Evolutionary conservation across 2,113 vertebrate species (phyloP).

Genomic region (Pelobates fuscus): DNA sequence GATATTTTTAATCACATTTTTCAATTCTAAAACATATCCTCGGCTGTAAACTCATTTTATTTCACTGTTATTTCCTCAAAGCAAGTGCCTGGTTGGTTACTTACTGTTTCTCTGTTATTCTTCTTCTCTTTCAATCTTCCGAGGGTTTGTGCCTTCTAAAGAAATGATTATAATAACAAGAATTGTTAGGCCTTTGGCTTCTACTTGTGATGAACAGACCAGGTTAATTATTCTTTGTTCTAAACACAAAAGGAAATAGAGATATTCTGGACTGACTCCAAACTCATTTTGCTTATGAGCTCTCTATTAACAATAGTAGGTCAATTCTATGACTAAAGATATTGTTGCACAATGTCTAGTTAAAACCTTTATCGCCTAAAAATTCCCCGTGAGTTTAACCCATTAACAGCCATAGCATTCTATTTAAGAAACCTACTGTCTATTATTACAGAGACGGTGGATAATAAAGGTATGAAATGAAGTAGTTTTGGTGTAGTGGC

Average conservation of each 20-base stretch:
- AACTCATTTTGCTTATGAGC: slow-evolving; percentile 42
- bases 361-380: slow-evolving; percentile 40
- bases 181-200: slow-evolving; percentile 34
- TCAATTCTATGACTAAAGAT: slow-evolving; percentile 47
- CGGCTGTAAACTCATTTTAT: too few relatives aligned
- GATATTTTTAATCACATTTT: too few relatives aligned
- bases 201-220: slow-evolving; percentile 28
- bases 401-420: slow-evolving; percentile 5
- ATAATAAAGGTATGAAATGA: too few relatives aligned
- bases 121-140: slow-evolving; percentile 8
- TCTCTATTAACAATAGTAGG: slow-evolving; percentile 48
- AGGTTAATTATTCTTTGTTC: slow-evolving; percentile 49
- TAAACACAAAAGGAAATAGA: slow-evolving; percentile 46
- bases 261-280: slow-evolving; percentile 41
- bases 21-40: too few relatives aligned
- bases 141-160: slow-evolving; percentile 13
- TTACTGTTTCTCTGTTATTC: not conserved
- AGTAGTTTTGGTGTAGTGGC: too few relatives aligned
- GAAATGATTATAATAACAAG: slow-evolving; percentile 40
- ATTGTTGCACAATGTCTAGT: slow-evolving; percentile 43
- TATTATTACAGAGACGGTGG: too few relatives aligned
- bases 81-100: too few relatives aligned
- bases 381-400: slow-evolving; percentile 41
- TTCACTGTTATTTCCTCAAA: too few relatives aligned
- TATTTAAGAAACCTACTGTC: too few relatives aligned